Conservation (phyloP, 2,888 invertebrate genomes). For the Neuroscelio doddi region DNA sequence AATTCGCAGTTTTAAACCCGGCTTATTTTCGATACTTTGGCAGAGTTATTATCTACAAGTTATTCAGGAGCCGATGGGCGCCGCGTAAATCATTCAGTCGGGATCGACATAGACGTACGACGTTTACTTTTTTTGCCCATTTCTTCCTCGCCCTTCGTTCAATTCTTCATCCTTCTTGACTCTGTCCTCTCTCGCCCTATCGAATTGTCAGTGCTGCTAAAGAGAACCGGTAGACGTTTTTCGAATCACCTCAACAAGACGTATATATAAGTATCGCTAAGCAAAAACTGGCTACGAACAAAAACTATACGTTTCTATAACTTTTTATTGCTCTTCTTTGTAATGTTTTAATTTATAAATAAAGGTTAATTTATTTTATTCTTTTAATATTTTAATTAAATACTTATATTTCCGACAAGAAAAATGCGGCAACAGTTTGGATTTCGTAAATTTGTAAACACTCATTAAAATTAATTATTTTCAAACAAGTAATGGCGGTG, state of each 20-base stretch:
- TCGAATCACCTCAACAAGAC: not conserved
- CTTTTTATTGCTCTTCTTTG: no score
- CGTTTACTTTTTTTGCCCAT: slow-evolving; percentile 48
- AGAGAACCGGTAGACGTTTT: not conserved
- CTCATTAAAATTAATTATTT: no score
- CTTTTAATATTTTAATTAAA: no score
- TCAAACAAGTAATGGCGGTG: no score
- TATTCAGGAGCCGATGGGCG: slow-evolving; percentile 66
- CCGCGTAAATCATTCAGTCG: slow-evolving; percentile 65
- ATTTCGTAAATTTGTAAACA: no score
- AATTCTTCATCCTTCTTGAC: slow-evolving; percentile 13
- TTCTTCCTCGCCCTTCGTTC: slow-evolving; percentile 36
- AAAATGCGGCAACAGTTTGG: no score
- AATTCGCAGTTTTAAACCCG: slow-evolving; percentile 7
- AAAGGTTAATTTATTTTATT: no score
- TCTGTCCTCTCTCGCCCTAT: slow-evolving; percentile 15
- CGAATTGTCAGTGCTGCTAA: not conserved
- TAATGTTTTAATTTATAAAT: no score
- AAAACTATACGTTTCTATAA: no score
- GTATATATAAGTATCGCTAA: no score
- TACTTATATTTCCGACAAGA: no score
- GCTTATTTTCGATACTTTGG: slow-evolving; percentile 38
- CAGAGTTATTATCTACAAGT: slow-evolving; percentile 63
- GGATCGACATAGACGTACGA: slow-evolving; percentile 45
- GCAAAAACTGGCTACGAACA: no score